Evolutionary conservation across 2,888 invertebrate genomes (phyloP), one percentile per base, ranked within the genome.

Genomic region (Apomyelois bistriatella): DNA sequence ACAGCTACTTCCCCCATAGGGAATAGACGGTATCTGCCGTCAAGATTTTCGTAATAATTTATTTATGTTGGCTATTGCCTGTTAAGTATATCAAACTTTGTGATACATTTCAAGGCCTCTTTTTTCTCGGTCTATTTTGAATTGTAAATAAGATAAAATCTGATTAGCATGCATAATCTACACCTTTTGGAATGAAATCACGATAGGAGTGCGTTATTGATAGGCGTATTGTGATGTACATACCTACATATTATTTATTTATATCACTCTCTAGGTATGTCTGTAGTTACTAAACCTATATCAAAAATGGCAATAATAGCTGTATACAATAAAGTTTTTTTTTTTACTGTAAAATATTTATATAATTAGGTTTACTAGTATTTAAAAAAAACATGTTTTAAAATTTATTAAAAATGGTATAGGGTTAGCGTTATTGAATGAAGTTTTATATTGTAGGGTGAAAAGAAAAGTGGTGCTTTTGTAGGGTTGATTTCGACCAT

Each of bases 301-400:
- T 75, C 70, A 66, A 79, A 76, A 69, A 85, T 76, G 87, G 89
- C 89, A 90, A 90, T 90, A 90, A 89, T 85, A 85, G 82, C 72
- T 72, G 74, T 84, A 80, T 81, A 83, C 79, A 85, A 77, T 79
- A 83, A 80, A 71, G 61, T 63, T 65, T 72, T 72, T 46, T 22
- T 41, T 79, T 76, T 77, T 84, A 80, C 75, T 85, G 82, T 86
- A 82, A 81, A 75, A 81, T 86, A 84, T 85, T 77, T 81, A 79
- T 66, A 68, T 68, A 68, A 69, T 65, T 76, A 85, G 76, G 63
- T 70, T 63, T 75, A 77, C 62, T 72, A 78, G 75, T 69, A 69
- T 74, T 76, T 76, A 78, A 2, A 32, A 2, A 32, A 81, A 76
- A 71, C 74, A 69, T 66, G 72, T 74, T 79, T 72, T 74, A 69